A percentile compares a stretch with the other conserved stretches of the same genome.
Conservation (phyloP, 2,888 invertebrate species). For the Drosophila nr. medialis region DNA sequence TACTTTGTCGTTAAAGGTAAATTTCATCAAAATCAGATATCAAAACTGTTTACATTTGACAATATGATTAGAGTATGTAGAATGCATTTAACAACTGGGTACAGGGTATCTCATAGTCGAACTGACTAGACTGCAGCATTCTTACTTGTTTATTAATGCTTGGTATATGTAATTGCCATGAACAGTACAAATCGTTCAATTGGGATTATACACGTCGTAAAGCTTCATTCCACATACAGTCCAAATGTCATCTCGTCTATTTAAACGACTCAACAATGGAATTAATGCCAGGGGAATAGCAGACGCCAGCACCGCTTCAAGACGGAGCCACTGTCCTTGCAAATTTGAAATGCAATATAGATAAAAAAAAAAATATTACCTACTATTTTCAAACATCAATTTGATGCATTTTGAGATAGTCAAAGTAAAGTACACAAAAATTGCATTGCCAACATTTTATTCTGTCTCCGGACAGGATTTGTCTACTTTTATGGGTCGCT, state of each 20-base stretch:
- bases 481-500: slow-evolving; percentile 20
- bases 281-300: slow-evolving; percentile 1
- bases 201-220: neutral
- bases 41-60: neutral
- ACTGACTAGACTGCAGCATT: neutral
- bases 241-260: neutral
- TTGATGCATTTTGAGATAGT: slow-evolving; percentile 16
- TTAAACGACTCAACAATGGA: slow-evolving; percentile 2
- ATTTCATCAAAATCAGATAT: neutral
- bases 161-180: neutral
- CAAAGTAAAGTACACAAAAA: slow-evolving; percentile 6
- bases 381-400: neutral
- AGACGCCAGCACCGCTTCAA: neutral
- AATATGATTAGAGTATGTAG: neutral
- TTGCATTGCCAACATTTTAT: slow-evolving; percentile 12
- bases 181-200: neutral
- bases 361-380: neutral
- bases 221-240: neutral
- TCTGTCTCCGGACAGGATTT: slow-evolving; percentile 24
- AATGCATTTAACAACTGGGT: neutral
- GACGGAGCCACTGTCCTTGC: neutral
- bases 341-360: neutral
- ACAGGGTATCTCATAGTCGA: neutral
- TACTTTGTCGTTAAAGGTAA: neutral
- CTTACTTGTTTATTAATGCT: neutral